These are phyloP conservation scores for Tyria jacobaeae DNA, from an alignment of 2,888 invertebrate species.

Conservation along the genomic window DNA sequence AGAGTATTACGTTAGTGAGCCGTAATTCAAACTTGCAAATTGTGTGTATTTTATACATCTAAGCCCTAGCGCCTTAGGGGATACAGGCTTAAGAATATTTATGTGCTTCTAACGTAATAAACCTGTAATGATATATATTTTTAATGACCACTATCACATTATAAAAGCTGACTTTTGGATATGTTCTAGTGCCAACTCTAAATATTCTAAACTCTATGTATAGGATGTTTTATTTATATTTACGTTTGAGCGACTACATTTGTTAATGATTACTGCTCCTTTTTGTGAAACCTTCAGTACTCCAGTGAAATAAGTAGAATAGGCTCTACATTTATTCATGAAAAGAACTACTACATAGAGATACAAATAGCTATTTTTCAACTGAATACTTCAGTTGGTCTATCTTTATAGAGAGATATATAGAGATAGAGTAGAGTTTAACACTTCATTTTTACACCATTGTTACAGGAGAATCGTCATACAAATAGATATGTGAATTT, in stretches of 20 bases:
- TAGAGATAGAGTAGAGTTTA: too few species aligned
- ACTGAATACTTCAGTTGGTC: not conserved
- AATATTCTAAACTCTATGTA: not conserved
- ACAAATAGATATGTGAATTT: too few species aligned
- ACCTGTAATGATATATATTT: too few species aligned
- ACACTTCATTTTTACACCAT: too few species aligned
- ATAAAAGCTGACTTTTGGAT: not conserved
- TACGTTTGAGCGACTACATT: slow-evolving; percentile 14
- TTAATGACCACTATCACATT: not conserved
- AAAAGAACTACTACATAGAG: not conserved
- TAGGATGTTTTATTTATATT: slow-evolving; percentile 1
- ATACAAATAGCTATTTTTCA: not conserved
- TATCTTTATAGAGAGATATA: not conserved
- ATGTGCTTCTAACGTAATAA: too few species aligned
- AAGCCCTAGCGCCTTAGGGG: too few species aligned
- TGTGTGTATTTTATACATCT: too few species aligned
- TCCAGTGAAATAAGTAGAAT: slow-evolving; percentile 77
- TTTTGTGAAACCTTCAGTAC: slow-evolving; percentile 1
- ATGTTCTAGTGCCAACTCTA: not conserved
- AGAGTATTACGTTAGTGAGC: too few species aligned
- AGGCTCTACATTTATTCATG: not conserved
- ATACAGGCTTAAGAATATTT: too few species aligned
- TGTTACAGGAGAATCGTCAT: too few species aligned
- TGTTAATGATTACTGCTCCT: slow-evolving; percentile 6
- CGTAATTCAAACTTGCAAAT: too few species aligned